Evolutionary conservation across 2,888 invertebrate genomes (phyloP), one percentile per base, ranked within the genome.

Genomic region (Polymixis flavicincta): DNA sequence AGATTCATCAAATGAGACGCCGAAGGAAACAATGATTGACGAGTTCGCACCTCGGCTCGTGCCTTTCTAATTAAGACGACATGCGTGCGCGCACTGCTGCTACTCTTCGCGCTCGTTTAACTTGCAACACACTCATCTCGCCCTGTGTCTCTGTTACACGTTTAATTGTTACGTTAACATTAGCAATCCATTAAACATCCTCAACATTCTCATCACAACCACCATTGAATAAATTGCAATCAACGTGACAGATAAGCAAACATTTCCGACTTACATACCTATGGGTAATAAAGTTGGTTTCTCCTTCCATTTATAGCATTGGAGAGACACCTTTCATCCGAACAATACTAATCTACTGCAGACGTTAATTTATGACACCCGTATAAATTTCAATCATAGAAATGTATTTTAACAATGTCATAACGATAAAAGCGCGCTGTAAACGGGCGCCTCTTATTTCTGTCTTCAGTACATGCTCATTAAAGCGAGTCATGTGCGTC

Each of bases 391-490:
- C 89, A 90, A 86, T 89, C 90, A 89, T 90, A 90, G 91, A 92
- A 88, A 87, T 91, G 89, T 89, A 90, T 92, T 95, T 93, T 94
- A 95, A 95, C 95, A 95, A 95, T 94, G 94, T 95, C 95, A 92
- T 95, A 95, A 95, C 94, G 93, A 94, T 94, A 95, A 94, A 92
- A 92, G 93, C 91, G 82, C 90, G 92, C 88, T 93, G 94, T 95
- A 94, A 95, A 94, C 92, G 92, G 89, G 91, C 92, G 90, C 91
- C 91, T 92, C 94, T 95, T 96, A 96, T 96, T 96, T 96, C 95
- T 96, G 95, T 96, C 95, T 95, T 94, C 95, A 91, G 95, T 94
- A 92, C 93, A 92, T 93, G 95, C 96, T 96, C 96, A 96, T 96
- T 96, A 96, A 95, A 95, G 92, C 93, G 90, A 89, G 88, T 92